A percentile compares a stretch with the other conserved stretches of the same genome.
phyloP scores from a whole-genome alignment of 2,888 invertebrate species.

The Teleiodes luculella region DNA sequence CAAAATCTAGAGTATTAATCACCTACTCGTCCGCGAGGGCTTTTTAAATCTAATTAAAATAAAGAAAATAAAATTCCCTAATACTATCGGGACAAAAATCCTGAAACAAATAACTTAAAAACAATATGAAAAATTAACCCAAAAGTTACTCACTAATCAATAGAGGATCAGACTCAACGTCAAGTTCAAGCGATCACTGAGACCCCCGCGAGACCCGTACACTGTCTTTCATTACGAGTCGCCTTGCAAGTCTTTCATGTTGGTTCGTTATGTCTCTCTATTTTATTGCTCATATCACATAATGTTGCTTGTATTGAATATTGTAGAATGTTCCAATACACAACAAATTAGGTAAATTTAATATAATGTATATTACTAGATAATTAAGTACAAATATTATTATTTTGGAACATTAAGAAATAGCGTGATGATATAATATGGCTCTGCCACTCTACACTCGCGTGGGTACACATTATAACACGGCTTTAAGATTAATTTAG shows the following conservation, averaged over 20 bases:
- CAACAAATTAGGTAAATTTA: slow-evolving; percentile 49
- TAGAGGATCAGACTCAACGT: slow-evolving; percentile 73
- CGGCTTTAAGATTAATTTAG: background rate
- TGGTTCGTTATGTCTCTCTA: slow-evolving; percentile 63
- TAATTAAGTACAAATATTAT: slow-evolving; percentile 72
- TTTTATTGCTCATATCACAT: slow-evolving; percentile 75
- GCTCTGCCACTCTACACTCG: slow-evolving; percentile 46
- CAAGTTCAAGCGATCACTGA: slow-evolving; percentile 60
- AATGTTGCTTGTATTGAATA: slow-evolving; percentile 59
- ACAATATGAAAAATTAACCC: slow-evolving; percentile 77
- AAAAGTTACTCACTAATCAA: slow-evolving; percentile 78
- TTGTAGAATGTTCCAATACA: slow-evolving; percentile 66
- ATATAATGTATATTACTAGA: slow-evolving; percentile 54
- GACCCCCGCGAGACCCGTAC: slow-evolving; percentile 30
- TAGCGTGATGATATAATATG: slow-evolving; percentile 49
- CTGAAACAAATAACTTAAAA: slow-evolving; percentile 79
- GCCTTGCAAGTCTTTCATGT: slow-evolving; percentile 53
- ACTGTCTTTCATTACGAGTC: slow-evolving; percentile 51
- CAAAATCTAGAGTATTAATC: slow-evolving; percentile 74
- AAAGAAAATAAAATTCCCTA: slow-evolving; percentile 79
- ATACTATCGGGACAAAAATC: slow-evolving; percentile 79
- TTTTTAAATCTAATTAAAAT: slow-evolving; percentile 69
- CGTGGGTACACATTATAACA: slow-evolving; percentile 25
- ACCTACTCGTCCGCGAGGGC: slow-evolving; percentile 66
- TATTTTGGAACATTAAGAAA: slow-evolving; percentile 39